Base-by-base conservation (phyloP, 2,888 invertebrate genomes). In the Zhuqinia jingwanae region DNA sequence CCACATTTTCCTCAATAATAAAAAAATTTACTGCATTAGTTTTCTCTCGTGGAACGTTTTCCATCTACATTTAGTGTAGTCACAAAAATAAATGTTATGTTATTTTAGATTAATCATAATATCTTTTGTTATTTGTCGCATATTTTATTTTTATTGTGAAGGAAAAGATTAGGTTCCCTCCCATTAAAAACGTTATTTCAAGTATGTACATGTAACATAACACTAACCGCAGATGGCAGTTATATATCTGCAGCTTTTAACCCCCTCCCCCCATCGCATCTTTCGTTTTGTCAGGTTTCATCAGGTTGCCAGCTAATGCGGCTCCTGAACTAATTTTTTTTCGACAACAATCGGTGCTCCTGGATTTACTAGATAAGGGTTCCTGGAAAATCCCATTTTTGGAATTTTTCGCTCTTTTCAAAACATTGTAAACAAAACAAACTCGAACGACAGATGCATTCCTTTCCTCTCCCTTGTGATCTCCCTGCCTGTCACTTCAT, bases 301-400 rank as follows among this genome's bases (percentile, higher is more conserved):
- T 60, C 65, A n/a, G 36, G n/a, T 13, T 50, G 13, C 50, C 50
- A 42, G 17, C 53, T 6, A 20, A 65, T 65, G 10, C 42, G 17
- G 42, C n/a, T 3, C 36, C 65, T 20, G 36, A 27, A 11, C 13
- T 15, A 27, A 60, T 13, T 25, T 17, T 17, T 17, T 53, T 53
- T 8, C 17, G 17, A n/a, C 20, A 17, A 11, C 25, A 22, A 58
- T 58, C 11, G 25, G 25, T 13, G 58, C 22, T 25, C 10, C 2
- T 6, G 42, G 2, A 42, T 36, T 65, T 42, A n/a, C n/a, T n/a
- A 0, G 65, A 42, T 10, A 42, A 17, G 17, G 13, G 36, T 42
- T 65, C 65, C 65, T 42, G 65, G 65, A 65, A 65, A 65, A 65
- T 65, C 65, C 65, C 42, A 65, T 42, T 17, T 65, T 42, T 42